These are phyloP conservation scores for Sebastes cheni DNA, from an alignment of 2,797 vertebrate species.

Conservation along the genomic window DNA sequence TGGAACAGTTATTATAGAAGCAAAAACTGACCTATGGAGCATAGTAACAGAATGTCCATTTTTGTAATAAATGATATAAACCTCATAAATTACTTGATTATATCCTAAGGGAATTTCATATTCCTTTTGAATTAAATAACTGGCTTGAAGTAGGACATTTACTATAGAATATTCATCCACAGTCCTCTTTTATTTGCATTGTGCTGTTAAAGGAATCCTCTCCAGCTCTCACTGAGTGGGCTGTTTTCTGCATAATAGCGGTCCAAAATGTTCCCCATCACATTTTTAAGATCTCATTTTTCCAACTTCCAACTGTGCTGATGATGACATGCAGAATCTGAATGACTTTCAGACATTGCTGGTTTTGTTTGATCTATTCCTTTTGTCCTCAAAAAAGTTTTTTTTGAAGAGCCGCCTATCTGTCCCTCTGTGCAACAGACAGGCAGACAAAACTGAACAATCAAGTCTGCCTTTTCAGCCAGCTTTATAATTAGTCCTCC, in stretches of 20 bases:
- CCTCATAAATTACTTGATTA: constrained; percentile 5
- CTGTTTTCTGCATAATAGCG: constrained; percentile 13
- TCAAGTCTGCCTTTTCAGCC: constrained; percentile 20
- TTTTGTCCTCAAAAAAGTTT: constrained; percentile 15
- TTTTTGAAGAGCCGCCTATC: constrained; percentile 15
- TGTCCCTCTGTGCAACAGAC: not conserved
- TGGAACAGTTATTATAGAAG: not conserved
- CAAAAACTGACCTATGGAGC: not conserved
- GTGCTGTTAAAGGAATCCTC: constrained; percentile 4
- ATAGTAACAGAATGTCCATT: not conserved
- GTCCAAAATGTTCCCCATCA: constrained; percentile 30
- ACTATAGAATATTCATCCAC: constrained; percentile 1
- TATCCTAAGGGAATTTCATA: not conserved
- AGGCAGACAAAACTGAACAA: not conserved
- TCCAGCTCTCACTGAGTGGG: constrained; percentile 3
- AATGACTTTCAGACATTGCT: constrained; percentile 19
- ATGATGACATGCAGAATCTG: constrained; percentile 9
- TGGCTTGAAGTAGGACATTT: not conserved
- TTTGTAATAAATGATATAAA: not conserved
- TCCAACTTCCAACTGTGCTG: not conserved
- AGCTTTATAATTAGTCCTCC: constrained; percentile 45
- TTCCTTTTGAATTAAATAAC: constrained; percentile 14
- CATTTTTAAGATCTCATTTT: constrained; percentile 14
- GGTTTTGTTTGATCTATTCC: constrained; percentile 10
- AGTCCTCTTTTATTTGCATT: constrained; percentile 17